These are phyloP conservation scores for Caenorhabditis doughertyi DNA, from an alignment of 2,888 invertebrate genomes.

Conservation along the genomic window DNA sequence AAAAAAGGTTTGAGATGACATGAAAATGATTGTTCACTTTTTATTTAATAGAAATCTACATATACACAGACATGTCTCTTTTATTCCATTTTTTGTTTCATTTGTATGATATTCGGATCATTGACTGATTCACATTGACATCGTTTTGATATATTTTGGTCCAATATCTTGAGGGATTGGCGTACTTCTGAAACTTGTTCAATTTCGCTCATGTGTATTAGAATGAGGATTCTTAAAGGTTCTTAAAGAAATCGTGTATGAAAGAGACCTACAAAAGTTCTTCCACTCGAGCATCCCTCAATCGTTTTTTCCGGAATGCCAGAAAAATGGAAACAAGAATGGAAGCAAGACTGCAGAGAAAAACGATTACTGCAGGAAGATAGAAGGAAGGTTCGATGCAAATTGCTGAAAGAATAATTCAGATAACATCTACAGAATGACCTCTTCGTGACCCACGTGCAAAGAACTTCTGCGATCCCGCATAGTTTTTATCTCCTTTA, in stretches of 20 bases:
- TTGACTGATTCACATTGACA: slow-evolving; percentile 45
- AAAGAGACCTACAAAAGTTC: slow-evolving; percentile 59
- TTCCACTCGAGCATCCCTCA: slow-evolving; percentile 55
- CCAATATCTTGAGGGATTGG: slow-evolving; percentile 51
- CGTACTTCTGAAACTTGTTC: slow-evolving; percentile 35
- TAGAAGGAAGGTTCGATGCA: slow-evolving; percentile 62
- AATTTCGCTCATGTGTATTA: not conserved
- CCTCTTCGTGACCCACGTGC: slow-evolving; percentile 41
- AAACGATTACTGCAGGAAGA: slow-evolving; percentile 42
- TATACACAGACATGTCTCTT: slow-evolving; percentile 11
- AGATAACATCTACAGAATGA: slow-evolving; percentile 19
- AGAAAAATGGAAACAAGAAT: slow-evolving; percentile 56
- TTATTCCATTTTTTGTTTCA: not conserved
- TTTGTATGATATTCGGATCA: slow-evolving; percentile 24
- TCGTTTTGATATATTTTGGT: slow-evolving; percentile 59
- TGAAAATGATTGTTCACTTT: slow-evolving; percentile 58
- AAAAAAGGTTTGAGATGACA: slow-evolving; percentile 26
- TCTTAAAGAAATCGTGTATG: not conserved
- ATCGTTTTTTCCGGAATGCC: slow-evolving; percentile 29
- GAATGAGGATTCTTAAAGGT: not conserved
- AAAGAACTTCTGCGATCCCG: slow-evolving; percentile 46
- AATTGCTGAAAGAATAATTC: slow-evolving; percentile 43
- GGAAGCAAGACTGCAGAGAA: slow-evolving; percentile 44
- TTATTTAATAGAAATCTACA: slow-evolving; percentile 52
- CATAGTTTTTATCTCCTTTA: slow-evolving; percentile 53